A percentile compares a stretch with the other conserved stretches of the same genome.
These are phyloP conservation scores for Athene noctua DNA, from an alignment of 2,113 vertebrate species.

Conservation along the genomic window DNA sequence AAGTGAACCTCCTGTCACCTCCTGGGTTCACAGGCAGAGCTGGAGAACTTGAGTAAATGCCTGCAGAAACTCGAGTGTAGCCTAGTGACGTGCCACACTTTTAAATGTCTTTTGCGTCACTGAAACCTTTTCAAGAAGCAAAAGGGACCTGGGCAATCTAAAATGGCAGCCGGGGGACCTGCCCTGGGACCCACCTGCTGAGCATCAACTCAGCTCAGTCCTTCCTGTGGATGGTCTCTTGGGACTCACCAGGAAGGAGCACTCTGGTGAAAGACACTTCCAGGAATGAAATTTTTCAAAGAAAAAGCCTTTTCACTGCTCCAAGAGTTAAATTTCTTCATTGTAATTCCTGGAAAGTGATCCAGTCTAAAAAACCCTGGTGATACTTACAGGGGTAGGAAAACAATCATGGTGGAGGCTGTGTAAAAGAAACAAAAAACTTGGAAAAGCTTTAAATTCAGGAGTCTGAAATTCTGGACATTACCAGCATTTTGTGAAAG, in stretches of 20 bases:
- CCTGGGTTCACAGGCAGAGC: neutral
- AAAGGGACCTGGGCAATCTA: neutral
- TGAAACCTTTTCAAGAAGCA: neutral
- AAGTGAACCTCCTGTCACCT: neutral
- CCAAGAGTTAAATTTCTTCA: neutral
- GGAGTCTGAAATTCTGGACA: neutral
- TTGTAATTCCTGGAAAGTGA: neutral
- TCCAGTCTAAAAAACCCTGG: neutral
- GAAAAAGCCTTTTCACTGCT: neutral
- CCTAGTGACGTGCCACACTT: fast-evolving
- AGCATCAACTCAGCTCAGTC: neutral
- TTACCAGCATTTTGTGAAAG: neutral
- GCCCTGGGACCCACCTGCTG: neutral
- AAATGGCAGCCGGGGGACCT: fast-evolving
- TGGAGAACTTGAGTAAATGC: neutral
- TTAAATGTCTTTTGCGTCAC: neutral
- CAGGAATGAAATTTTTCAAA: neutral
- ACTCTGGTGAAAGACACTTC: neutral
- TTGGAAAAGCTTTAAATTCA: neutral
- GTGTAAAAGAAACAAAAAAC: neutral
- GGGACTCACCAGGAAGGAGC: neutral
- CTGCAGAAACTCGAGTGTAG: fast-evolving
- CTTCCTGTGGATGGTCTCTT: neutral
- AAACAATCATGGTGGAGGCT: neutral
- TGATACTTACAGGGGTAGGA: neutral